phyloP scores from a whole-genome alignment of 1,140 invertebrate genomes.

The Cherax destructor region DNA sequence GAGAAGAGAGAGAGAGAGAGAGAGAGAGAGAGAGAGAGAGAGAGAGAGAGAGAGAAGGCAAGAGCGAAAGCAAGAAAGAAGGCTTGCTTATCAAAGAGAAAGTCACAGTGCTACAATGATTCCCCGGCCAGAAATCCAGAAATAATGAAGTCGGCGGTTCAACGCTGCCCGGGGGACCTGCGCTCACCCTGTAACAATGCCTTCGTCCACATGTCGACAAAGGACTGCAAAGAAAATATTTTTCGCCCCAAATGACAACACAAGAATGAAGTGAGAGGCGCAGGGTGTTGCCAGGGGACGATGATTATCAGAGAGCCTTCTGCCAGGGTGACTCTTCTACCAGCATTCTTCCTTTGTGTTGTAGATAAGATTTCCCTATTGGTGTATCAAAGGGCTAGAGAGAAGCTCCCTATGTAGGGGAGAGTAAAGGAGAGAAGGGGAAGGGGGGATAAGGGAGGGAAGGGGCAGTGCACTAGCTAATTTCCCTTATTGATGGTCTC shows the following conservation, averaged over 20 bases:
- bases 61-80: background rate
- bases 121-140: conserved; percentile 62
- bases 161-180: conserved; percentile 49
- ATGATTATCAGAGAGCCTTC: conserved; percentile 25
- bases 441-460: background rate
- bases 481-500: background rate
- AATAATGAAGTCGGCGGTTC: conserved; percentile 61
- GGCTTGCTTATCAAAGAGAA: conserved; percentile 50
- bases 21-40: background rate
- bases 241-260: conserved; percentile 68
- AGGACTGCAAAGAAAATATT: conserved; percentile 59
- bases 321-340: background rate
- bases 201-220: conserved; percentile 67
- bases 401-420: background rate
- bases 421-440: background rate
- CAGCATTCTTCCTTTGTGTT: background rate
- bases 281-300: conserved; percentile 1
- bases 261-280: conserved; percentile 66
- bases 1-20: conserved; percentile 10
- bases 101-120: conserved; percentile 56
- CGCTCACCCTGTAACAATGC: conserved; percentile 36
- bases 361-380: background rate
- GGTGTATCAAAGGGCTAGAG: background rate
- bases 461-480: background rate
- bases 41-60: background rate